Conservation (phyloP, 1,140 invertebrate species). For the Zaprionus davidi region DNA sequence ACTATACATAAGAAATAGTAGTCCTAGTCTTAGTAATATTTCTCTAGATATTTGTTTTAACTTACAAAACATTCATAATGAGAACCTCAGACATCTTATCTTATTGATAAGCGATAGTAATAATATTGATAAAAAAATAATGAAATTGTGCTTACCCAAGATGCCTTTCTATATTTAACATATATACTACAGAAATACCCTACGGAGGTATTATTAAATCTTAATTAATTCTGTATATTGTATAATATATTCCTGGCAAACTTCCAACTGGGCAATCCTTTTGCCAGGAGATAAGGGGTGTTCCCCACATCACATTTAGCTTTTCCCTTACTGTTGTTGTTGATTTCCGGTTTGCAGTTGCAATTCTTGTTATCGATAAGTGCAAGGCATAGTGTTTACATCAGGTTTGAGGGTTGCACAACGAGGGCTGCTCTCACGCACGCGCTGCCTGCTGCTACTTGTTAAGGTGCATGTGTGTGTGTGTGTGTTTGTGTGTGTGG, state of each 20-base stretch:
- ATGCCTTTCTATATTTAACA: too few species aligned
- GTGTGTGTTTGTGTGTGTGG: background rate
- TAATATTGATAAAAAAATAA: too few species aligned
- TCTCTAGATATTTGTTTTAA: too few species aligned
- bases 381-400: slow-evolving; percentile 14
- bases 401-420: background rate
- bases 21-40: too few species aligned
- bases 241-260: background rate
- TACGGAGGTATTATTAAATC: too few species aligned
- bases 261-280: background rate
- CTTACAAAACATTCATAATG: too few species aligned
- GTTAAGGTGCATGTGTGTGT: background rate
- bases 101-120: too few species aligned
- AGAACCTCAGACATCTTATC: too few species aligned
- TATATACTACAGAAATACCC: too few species aligned
- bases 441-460: background rate
- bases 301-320: background rate
- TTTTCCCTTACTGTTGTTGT: background rate
- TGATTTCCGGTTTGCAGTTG: slow-evolving; percentile 25
- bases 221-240: too few species aligned
- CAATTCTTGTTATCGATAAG: slow-evolving; percentile 46
- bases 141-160: too few species aligned
- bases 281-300: background rate
- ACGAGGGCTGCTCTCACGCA: background rate
- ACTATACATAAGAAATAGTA: background rate